phyloP scores from a whole-genome alignment of 2,113 vertebrate species.

The Balaenoptera acutorostrata region DNA sequence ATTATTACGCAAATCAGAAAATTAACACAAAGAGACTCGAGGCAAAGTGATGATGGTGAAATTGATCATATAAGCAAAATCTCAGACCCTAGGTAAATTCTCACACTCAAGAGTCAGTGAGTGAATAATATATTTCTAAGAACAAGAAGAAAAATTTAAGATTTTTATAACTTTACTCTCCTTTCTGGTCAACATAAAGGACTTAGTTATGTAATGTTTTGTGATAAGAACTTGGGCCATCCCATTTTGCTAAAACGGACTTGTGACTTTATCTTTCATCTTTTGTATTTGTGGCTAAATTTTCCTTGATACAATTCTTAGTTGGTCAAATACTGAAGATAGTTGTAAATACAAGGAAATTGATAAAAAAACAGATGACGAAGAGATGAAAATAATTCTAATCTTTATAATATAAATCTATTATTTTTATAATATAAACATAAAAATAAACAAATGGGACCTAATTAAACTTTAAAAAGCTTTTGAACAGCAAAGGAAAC shows the following conservation, averaged over 20 bases:
- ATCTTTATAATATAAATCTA: not conserved
- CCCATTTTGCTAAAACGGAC: not conserved
- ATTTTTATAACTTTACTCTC: not conserved
- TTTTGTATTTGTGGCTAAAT: not conserved
- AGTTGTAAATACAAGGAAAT: not conserved
- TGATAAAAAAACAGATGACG: not conserved
- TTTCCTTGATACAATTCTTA: not conserved
- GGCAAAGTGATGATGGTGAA: not conserved
- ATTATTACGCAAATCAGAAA: not conserved
- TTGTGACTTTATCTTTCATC: not conserved
- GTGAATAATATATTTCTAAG: not conserved
- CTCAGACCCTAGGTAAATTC: not conserved
- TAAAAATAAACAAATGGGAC: too few species aligned
- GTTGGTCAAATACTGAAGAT: not conserved
- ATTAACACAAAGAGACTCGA: not conserved
- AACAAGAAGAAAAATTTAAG: not conserved
- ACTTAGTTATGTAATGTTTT: not conserved
- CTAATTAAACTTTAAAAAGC: too few species aligned
- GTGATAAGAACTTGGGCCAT: not conserved
- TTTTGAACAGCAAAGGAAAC: too few species aligned
- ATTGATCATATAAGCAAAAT: not conserved
- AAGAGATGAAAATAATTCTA: not conserved
- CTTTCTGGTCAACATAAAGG: not conserved
- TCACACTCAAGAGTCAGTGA: not conserved
- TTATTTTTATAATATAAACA: not conserved